Base-by-base conservation (phyloP, 2,888 invertebrate genomes). In the Ceriagrion tenellum region DNA sequence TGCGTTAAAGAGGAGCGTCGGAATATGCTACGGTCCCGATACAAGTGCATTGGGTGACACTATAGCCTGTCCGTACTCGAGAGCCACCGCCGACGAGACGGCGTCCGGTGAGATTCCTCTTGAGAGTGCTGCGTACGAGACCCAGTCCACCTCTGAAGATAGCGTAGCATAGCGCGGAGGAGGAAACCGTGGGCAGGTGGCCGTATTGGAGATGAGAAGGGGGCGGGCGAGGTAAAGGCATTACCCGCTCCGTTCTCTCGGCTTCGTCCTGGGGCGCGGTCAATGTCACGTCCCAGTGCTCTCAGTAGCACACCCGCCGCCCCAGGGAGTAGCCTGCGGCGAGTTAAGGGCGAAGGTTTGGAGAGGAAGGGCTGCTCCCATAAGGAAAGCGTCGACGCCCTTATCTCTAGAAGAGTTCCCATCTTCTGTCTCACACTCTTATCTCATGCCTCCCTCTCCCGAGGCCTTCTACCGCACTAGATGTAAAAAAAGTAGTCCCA, bases 231-330 rank as follows among this genome's bases (percentile, higher is more conserved):
- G 59, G 59, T 59, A 69, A 69, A 59, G 59, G 30, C 74, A 81
- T 81, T 81, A 10, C 30, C 30, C 35, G 30, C 74, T 81, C 30
- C 35, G 30, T 18, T 13, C 81, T 30, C 35, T n/a, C 10, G 6
- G 30, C 30, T 35, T 35, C 81, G 81, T 2, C 13, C 81, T 1
- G 13, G 26, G 81, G 35, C 35, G 81, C 13, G 81, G 81, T 18
- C 81, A 81, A 81, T 35, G 35, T 81, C 81, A 81, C 81, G 81
- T 35, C 35, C 81, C 30, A 81, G 81, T 81, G 81, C 81, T 81
- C 81, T 81, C 35, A 35, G 81, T 35, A 18, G 30, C 18, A 47
- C 47, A 47, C 47, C 47, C 12, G 23, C 74, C 30, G 16, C 81
- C 35, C 59, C 18, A 35, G 35, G 81, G 16, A 81, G 35, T 81